Evolutionary conservation across 2,797 vertebrate species (phyloP), one percentile per base, ranked within the genome.

Genomic region (Spinus pinus): DNA sequence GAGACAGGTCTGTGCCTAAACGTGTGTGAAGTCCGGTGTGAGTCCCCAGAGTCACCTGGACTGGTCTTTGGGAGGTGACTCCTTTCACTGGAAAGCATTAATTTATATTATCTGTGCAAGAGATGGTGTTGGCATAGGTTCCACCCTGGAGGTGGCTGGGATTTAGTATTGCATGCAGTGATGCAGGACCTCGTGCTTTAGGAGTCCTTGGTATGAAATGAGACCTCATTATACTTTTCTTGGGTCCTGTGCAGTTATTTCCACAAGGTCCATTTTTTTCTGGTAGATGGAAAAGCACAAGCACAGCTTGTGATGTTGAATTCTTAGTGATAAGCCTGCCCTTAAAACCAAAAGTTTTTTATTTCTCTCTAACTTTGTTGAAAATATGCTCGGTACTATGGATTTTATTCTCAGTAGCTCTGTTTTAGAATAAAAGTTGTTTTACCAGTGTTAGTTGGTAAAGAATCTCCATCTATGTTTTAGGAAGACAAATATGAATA

Each of bases 221-320:
- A 89, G 17, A 5, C 53, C 14, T 69, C 18, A 2, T n/a, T n/a
- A 15, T 22, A 7, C 37, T 77, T 82, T 25, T 28, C 10, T 22
- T 87, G 21, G 10, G 10, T 79, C 47, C 37, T 37, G 13, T 62
- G n/a, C 28, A 35, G 14, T 77, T 61, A 41, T 31, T 75, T 84
- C 28, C 44, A 9, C 31, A 33, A 51, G 20, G 30, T 56, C 4
- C 28, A 8, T 2, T 62, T 57, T 51, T 35, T 85, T 21, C 37
- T 81, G 20, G 25, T 37, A 27, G 35, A 2, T 71, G 25, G 44
- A 74, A 53, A 82, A 73, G 25, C 51, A 41, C 3, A 14, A 67
- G 15, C 44, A 17, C 0, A 0, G 20, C 41, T 66, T 57, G 15
- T 39, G 33, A 60, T 20, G 9, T 49, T 86, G 23, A 20, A 20